Evolutionary conservation across 2,113 vertebrate genomes (phyloP), one percentile per base, ranked within the genome.

Genomic region (Abramis brama): DNA sequence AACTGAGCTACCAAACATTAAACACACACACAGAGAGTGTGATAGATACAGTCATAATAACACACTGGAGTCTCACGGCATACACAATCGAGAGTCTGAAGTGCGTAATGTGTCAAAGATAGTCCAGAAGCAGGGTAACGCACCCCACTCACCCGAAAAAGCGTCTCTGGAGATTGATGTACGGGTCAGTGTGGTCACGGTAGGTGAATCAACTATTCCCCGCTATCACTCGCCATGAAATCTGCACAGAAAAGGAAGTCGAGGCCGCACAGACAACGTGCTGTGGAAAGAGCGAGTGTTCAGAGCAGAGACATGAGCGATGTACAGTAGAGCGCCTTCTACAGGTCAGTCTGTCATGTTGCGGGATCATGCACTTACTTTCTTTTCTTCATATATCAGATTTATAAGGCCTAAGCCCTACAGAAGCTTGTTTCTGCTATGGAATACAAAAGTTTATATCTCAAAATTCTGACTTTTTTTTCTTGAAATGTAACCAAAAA

Each of bases 221-320:
- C 79, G 79, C 79, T 86, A 82, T 50, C 78, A 50, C 57, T 86
- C 70, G 79, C 85, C 85, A 82, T 86, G 27, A 82, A 86, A 86
- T 64, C 85, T 19, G 79, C 85, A 77, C 80, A 59, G 81, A 86
- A 76, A 64, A 86, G 85, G 85, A 81, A 86, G 85, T 75, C 59
- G 79, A 82, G 79, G 73, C 79, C 62, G 60, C 57, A 80, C 47
- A 82, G 70, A 74, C 36, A 47, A 85, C 73, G 81, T 71, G 81
- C 33, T 57, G 80, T 82, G 50, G 39, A 73, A 83, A 83, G 80
- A 83, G 81, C 81, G 81, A 83, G 47, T 17, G 17, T 73, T 83
- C 81, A 17, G 66, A 57, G 27, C 45, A 9, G 19, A 83, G 27
- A 73, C 81, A 19, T 52, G 62, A 52, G 68, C 66, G 0, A 50